Evolutionary conservation across 2,888 invertebrate genomes (phyloP).

Genomic region (Netelia inedita): DNA sequence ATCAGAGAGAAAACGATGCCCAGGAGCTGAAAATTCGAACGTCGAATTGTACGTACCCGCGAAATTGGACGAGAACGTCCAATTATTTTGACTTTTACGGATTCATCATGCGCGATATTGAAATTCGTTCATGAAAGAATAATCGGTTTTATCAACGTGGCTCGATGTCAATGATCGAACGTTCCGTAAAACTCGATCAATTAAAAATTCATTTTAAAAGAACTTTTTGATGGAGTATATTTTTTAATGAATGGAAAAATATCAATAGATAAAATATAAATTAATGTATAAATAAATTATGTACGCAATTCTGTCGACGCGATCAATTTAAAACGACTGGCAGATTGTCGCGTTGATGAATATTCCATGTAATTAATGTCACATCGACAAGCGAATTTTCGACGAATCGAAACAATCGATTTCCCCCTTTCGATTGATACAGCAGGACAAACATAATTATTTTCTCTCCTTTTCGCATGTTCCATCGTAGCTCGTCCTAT

Average conservation of each 20-base stretch:
- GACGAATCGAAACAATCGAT: slow-evolving; percentile 23
- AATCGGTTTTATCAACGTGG: too few species aligned
- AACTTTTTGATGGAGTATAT: slow-evolving; percentile 12
- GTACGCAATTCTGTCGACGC: too few species aligned
- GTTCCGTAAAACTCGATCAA: not conserved
- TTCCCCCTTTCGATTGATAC: not conserved
- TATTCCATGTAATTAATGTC: not conserved
- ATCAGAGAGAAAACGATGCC: slow-evolving; percentile 70
- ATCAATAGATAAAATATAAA: not conserved
- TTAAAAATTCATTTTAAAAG: not conserved
- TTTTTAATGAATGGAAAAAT: slow-evolving; percentile 16
- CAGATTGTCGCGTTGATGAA: not conserved
- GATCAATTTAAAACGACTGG: too few species aligned
- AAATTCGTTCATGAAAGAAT: too few species aligned
- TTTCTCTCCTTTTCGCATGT: slow-evolving; percentile 20
- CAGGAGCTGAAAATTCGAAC: not conserved
- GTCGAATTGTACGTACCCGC: slow-evolving; percentile 44
- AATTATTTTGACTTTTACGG: slow-evolving; percentile 39
- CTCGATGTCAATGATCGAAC: too few species aligned
- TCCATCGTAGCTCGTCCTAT: not conserved
- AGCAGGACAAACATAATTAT: slow-evolving; percentile 29
- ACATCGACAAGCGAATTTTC: slow-evolving; percentile 10
- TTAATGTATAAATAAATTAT: too few species aligned
- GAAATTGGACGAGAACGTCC: slow-evolving; percentile 28
- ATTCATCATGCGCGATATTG: too few species aligned